Evolutionary conservation across 2,888 invertebrate genomes (phyloP), one percentile per base, ranked within the genome.

Genomic region (Argyresthia albistria): DNA sequence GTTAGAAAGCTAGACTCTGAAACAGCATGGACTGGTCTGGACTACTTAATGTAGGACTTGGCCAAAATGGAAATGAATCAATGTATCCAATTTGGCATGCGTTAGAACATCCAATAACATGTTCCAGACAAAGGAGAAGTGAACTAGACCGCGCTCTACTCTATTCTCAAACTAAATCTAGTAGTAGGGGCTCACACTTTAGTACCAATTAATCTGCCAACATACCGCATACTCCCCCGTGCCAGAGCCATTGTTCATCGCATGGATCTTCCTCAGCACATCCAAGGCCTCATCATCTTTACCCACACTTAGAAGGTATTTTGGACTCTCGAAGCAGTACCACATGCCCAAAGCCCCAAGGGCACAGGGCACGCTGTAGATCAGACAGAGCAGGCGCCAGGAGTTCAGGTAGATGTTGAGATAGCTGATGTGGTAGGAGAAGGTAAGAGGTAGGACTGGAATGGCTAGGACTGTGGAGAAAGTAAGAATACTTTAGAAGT

Each of bases 291-390:
- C 81, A 0, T 89, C 78, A 1, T 76, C 65, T 1, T 64, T 82
- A 78, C 92, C 76, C 81, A 90, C 49, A 87, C 88, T 76, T 9
- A 93, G 78, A 47, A 92, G 76, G 64, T 91, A 95, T 67, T 93
- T 93, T 0, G 95, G 95, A 58, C 93, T 95, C 71, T 95, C 95
- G 0, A 92, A 93, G 8, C 91, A 77, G 37, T 71, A 78, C 0
- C 79, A 69, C 0, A 91, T 71, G 0, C 90, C 88, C 0, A 90
- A 10, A 0, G 91, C 89, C 0, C 92, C 90, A 0, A 92, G 35
- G 0, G 91, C 65, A 55, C 91, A 89, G 0, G 95, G 91, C 0
- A 91, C 15, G 0, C 91, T 89, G 60, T 92, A 90, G 0, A 92
- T 66, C 0, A 93, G 73, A 14, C 92, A 76, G 56, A 94, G 89